Evolutionary conservation across 2,113 vertebrate species (phyloP), one percentile per base, ranked within the genome.

Genomic region (Martes martes): DNA sequence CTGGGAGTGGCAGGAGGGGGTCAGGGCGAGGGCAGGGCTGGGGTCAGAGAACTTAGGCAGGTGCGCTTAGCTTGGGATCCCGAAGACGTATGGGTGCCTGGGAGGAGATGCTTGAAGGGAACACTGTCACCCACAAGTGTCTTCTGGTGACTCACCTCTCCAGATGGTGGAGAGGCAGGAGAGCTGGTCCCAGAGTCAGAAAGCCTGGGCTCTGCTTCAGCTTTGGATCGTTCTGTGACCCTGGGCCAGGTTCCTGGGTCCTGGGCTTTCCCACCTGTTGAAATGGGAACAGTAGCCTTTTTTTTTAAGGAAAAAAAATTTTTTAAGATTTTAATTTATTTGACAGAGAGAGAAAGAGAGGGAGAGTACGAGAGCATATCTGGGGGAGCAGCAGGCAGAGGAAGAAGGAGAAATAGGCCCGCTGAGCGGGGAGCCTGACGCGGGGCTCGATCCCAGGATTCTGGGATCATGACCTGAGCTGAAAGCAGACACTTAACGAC

Each of bases 1-100:
- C 81, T 74, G 19, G 15, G 6, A 71, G 16, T 65, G 87, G 36
- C 6, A 0, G 61, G 82, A 50, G 67, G 67, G 14, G 71, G 57
- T 36, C 52, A 76, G 91, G 45, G 15, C 4, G 63, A 89, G 31
- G 76, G 45, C 89, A 52, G 69, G 65, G 61, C 6, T 14, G 1
- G 67, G 59, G 59, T 61, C 69, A n/a, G 91, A 96, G 87, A 36
- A 67, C 42, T 28, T 21, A 55, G 65, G 69, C 91, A 52, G 81
- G 73, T 18, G 47, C 52, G 52, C 8, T 0, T 61, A 11, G 19
- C 59, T 52, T 23, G 86, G 81, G 50, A 55, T 61, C 71, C 65
- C 2, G 36, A 8, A 86, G 59, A 63, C 3, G 3, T 4, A 1
- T 3, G 23, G 55, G 73, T 15, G 33, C 33, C 78, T 23, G 42